Base-by-base conservation (phyloP, 2,797 vertebrate genomes). In the Lutjanus argentimaculatus region DNA sequence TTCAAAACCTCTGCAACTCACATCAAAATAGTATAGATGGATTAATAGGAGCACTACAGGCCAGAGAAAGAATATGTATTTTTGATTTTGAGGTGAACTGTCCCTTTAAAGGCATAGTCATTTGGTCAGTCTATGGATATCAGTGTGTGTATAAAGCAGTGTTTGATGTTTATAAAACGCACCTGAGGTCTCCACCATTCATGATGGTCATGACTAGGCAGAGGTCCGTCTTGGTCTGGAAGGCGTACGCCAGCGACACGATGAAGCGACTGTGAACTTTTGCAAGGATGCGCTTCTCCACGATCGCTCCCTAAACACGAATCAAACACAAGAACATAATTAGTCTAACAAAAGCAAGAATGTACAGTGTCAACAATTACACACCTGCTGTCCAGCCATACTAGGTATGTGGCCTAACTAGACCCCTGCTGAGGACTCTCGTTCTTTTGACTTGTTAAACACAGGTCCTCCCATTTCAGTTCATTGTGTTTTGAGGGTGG, bases 151-250 rank as follows among this genome's bases (percentile, higher is more conserved):
- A 11, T 70, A 15, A 36, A 36, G 30, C 30, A 2, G 8, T 83
- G 8, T 83, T 21, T 36, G 16, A 40, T 64, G 56, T 72, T 67
- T 65, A 9, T 17, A 45, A 11, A 9, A 3, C 63, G 43, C 83
- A 96, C 95, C 95, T 96, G 91, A 96, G 95, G 81, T 96, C 96
- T 81, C 96, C 95, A 19, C 95, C 95, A 6, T 96, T 96, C 96
- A 96, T 96, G 86, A 96, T 96, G 78, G 95, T 96, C 95, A 96
- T 96, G 11, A 96, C 89, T 46, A 96, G 88, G 73, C 95, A 96
- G 87, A 96, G 95, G 67, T 96, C 95, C 2, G 68, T 91, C 87
- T 96, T 96, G 88, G 95, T 96, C 94, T 96, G 96, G 90, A 96
- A 96, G 67, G 95, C 94, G 11, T 96, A 96, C 2, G 94, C 93